Evolutionary conservation across 2,888 invertebrate species (phyloP), one percentile per base, ranked within the genome.

Genomic region (Phania funesta): DNA sequence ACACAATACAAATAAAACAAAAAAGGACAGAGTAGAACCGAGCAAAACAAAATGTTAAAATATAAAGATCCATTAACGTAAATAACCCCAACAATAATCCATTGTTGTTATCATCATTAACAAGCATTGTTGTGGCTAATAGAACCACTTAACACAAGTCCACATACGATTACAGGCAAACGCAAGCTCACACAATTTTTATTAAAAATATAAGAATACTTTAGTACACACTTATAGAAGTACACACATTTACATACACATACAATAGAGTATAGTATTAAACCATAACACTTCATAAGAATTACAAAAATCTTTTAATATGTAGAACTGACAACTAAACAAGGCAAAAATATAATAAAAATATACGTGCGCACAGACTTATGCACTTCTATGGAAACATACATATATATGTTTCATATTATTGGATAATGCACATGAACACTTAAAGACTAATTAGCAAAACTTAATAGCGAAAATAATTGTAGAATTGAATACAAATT

Each of bases 401-500:
- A n/a, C n/a, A n/a, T n/a, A n/a, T n/a, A n/a, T n/a, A n/a, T n/a
- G n/a, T n/a, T n/a, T n/a, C n/a, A n/a, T n/a, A n/a, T n/a, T n/a
- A n/a, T n/a, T n/a, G n/a, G n/a, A n/a, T n/a, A n/a, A 3, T 13
- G 5, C 32, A 41, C 38, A 64, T 68, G 62, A 79, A 74, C 79
- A 74, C 79, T 79, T 79, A 74, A 73, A 48, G 52, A 52, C 67
- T 79, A 79, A 79, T 79, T 74, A 74, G 38, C 44, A 41, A 67
- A 79, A 67, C 60, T 79, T 74, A 79, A 79, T n/a, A 79, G 74
- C 46, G 38, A 67, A 79, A 62, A 46, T 35, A 29, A 58, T n/a
- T 50, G 46, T 16, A 46, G 3, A 46, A 18, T 46, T 44, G n/a
- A n/a, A n/a, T n/a, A n/a, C n/a, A n/a, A n/a, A n/a, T n/a, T 20